phyloP scores from a whole-genome alignment of 2,797 vertebrate species.

The Cichlasoma orientale region DNA sequence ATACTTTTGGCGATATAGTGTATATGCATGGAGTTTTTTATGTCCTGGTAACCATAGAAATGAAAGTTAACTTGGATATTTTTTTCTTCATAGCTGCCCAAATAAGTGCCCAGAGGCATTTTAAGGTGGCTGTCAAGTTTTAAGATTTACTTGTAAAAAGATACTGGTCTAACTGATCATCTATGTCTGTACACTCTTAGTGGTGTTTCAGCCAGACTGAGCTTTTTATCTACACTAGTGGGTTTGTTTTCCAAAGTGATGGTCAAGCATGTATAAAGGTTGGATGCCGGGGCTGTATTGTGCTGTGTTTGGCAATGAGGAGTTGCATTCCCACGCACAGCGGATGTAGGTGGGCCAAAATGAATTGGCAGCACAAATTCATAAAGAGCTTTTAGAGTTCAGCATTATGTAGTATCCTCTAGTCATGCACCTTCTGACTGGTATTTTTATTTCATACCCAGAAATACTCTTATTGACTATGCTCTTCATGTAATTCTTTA shows the following conservation, averaged over 20 bases:
- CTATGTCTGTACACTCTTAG: background rate
- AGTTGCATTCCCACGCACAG: slow-evolving; percentile 35
- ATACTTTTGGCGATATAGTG: no score
- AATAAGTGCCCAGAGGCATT: background rate
- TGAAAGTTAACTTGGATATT: background rate
- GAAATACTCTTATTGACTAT: slow-evolving; percentile 25
- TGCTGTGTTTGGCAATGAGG: slow-evolving; percentile 41
- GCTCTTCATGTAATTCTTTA: slow-evolving; percentile 38
- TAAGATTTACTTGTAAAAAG: background rate
- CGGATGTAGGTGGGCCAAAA: slow-evolving; percentile 51
- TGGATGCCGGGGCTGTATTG: slow-evolving; percentile 9
- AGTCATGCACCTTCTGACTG: slow-evolving; percentile 5
- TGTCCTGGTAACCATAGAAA: background rate
- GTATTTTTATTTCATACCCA: slow-evolving; percentile 21
- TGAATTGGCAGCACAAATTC: slow-evolving; percentile 52
- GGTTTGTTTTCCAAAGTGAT: slow-evolving; percentile 16
- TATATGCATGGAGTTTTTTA: background rate
- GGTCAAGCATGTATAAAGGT: slow-evolving; percentile 18
- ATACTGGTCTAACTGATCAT: background rate
- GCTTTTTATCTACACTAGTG: slow-evolving; percentile 1
- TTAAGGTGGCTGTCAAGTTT: background rate
- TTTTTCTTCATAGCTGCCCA: background rate
- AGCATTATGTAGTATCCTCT: slow-evolving; percentile 34
- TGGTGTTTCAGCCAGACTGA: slow-evolving; percentile 3
- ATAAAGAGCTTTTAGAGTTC: slow-evolving; percentile 13